Base-by-base conservation (phyloP, 1,140 invertebrate genomes). In the Ips typographus region DNA sequence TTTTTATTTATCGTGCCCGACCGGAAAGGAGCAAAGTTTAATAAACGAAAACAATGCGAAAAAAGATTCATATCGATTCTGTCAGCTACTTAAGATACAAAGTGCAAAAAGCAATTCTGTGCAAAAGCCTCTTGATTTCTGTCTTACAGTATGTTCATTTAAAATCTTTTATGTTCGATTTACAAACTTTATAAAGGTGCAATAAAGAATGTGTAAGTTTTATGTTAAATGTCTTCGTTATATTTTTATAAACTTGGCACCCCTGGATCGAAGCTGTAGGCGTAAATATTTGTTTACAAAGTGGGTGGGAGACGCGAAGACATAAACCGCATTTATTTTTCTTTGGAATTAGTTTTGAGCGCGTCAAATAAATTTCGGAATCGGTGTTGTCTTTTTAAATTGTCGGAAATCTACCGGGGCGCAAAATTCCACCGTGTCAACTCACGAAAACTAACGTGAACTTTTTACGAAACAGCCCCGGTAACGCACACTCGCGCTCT, bases 21-120 rank as follows among this genome's bases (percentile, higher is more conserved):
- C 8, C 38, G 37, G 39, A 7, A n/a, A 4, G n/a, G 64, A 55
- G 53, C 40, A 3, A 55, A 56, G 52, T 65, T 58, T 65, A 65
- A 65, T 65, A 65, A 65, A 65, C 55, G 64, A 65, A 65, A 52
- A 57, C 57, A 65, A 56, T 58, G 64, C 55, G 57, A 65, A 65
- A 65, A 47, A 37, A 7, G 59, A 22, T 22, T 22, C 22, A 22
- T 22, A 22, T 22, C 22, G 0, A 22, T 22, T 22, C 22, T 22
- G 22, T 22, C 22, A 22, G 22, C 22, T 22, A 22, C 0, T 22
- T 22, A 22, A 22, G 22, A 22, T 22, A 22, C 22, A 22, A 22
- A 22, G 22, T 22, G 22, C 22, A 22, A 22, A 22, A 22, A 22
- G 22, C 22, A 22, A 22, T 22, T 22, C 22, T 22, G n/a, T 22